Evolutionary conservation across 1,140 invertebrate species (phyloP), one percentile per base, ranked within the genome.

Genomic region (Apis mellifera): DNA sequence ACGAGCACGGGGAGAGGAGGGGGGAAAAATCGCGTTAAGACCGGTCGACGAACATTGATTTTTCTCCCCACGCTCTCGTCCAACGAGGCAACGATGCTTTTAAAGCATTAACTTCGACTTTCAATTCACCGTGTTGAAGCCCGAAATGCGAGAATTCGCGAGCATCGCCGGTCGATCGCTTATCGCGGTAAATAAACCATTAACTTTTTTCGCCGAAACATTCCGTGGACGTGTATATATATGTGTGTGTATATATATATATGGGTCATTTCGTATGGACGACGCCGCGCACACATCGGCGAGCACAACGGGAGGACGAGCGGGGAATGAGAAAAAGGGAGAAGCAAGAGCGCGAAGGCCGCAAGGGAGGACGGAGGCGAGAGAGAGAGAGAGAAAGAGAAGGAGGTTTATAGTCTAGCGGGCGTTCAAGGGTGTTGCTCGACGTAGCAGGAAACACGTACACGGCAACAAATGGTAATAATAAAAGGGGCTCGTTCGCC

Each of bases 391-490:
- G 59, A 26, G 50, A 3, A 32, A 62, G 71, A 70, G 32, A 65
- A 57, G 50, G 69, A 74, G 80, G 32, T 72, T 83, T 73, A 71
- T 69, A 55, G 48, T 32, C 48, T 64, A 32, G 81, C 55, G 52
- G 42, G 79, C 66, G 54, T 78, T 84, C 78, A 42, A 42, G 32
- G 32, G 81, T 70, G 76, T 84, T 87, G 77, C 70, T 81, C 86
- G 75, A 84, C 86, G 80, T 85, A 85, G 88, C 89, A 90, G 90
- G 90, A 91, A 91, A 90, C 90, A 89, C 90, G 90, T 90, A 89
- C 85, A 85, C 85, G 86, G 81, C 83, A 89, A 84, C 87, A 85
- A 87, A 88, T 89, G 84, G 89, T 90, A 90, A 90, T 90, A 90
- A 91, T 91, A 90, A 90, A 89, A 86, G 85, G 85, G 82, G 79